These are phyloP conservation scores for Bostrychus sinensis DNA, from an alignment of 2,113 vertebrate species.

Conservation along the genomic window DNA sequence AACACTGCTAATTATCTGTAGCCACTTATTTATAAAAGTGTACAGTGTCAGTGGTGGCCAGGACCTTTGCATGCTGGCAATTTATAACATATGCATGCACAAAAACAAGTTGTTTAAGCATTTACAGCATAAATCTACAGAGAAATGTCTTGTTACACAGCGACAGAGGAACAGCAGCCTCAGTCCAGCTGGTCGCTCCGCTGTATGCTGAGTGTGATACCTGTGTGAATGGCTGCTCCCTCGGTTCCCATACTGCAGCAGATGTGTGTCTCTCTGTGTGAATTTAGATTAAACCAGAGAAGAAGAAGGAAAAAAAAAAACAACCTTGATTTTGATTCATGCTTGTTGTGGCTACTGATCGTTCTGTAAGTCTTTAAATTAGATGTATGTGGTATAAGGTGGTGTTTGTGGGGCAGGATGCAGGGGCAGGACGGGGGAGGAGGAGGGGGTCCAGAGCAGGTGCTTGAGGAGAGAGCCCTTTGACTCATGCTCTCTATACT, in stretches of 20 bases:
- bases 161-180: conserved; percentile 24
- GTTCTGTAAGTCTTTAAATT: not conserved
- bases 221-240: conserved; percentile 77
- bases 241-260: conserved; percentile 68
- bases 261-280: conserved; percentile 22
- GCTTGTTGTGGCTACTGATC: not conserved
- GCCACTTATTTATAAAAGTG: not conserved
- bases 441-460: conserved; percentile 67
- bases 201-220: conserved; percentile 74
- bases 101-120: too few species aligned
- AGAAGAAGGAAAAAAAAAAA: not conserved
- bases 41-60: not conserved
- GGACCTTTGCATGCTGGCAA: not conserved
- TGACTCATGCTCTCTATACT: conserved; percentile 71
- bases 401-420: conserved; percentile 24
- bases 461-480: conserved; percentile 69
- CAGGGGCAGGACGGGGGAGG: not conserved
- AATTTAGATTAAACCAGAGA: not conserved
- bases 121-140: conserved; percentile 9
- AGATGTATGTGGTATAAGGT: not conserved
- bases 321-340: not conserved
- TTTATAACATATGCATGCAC: not conserved
- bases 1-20: too few species aligned
- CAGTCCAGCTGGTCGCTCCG: conserved; percentile 61
- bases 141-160: not conserved